Evolutionary conservation across 2,113 vertebrate genomes (phyloP).

Genomic region (Geothlypis trichas): DNA sequence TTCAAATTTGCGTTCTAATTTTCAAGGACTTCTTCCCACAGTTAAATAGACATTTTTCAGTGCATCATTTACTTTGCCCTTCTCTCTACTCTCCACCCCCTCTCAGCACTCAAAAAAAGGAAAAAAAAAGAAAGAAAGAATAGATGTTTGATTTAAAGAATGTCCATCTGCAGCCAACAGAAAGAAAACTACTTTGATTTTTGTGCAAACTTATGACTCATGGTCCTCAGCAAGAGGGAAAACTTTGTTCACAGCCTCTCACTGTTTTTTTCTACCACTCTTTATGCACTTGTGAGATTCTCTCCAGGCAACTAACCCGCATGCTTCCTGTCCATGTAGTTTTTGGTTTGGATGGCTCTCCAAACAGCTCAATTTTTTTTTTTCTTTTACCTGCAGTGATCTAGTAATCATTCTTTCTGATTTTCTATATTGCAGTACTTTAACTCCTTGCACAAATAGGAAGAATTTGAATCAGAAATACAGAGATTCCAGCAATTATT

Average conservation of each 20-base stretch:
- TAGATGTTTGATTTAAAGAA: background rate
- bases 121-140: background rate
- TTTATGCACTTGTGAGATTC: background rate
- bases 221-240: background rate
- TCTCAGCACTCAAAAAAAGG: background rate
- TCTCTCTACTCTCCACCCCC: background rate
- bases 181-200: constrained; percentile 12
- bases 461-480: background rate
- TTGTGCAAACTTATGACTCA: background rate
- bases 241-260: background rate
- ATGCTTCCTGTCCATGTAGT: background rate
- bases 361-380: background rate
- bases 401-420: background rate
- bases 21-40: background rate
- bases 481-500: background rate
- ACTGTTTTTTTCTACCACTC: background rate
- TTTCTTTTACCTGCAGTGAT: background rate
- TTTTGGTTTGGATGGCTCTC: background rate
- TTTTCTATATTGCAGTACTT: background rate
- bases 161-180: background rate
- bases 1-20: background rate
- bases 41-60: background rate
- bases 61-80: background rate
- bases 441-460: background rate
- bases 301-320: background rate